Evolutionary conservation across 2,797 vertebrate species (phyloP), one percentile per base, ranked within the genome.

Genomic region (Cossypha caffra): DNA sequence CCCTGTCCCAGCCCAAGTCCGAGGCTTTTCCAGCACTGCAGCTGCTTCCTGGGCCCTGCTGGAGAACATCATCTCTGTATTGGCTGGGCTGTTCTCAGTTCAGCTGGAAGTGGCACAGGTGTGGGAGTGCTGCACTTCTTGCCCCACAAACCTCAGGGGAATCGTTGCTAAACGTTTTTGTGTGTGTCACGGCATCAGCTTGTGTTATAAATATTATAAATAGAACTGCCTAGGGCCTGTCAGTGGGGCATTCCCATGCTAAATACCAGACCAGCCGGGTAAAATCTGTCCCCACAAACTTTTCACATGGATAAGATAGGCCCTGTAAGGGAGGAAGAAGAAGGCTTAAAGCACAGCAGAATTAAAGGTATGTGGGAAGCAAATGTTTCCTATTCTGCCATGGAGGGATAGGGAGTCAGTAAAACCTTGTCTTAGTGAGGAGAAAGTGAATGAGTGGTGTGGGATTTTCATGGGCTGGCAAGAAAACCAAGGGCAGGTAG

Each of bases 361-460:
- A 8, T 7, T 58, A 52, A 55, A 48, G 48, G 17, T 58, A 13
- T 59, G 64, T 82, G 42, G 63, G 33, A 57, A 47, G 15, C 55
- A 61, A 29, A 45, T 25, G 3, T 0, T 68, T 50, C 17, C 6
- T 1, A 0, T 43, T 72, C 20, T 91, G 74, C 19, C 4, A 0
- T 4, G 20, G 33, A 58, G 51, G n/a, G n/a, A 28, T n/a, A 16
- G 25, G n/a, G n/a, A 66, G 7, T 45, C 21, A 1, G 21, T 71
- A 26, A 69, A 72, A 66, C 10, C 13, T 59, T 17, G 23, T 55
- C 25, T 48, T 3, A 1, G 58, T 38, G 71, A 66, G 89, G 74
- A 85, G 74, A 91, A 69, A 45, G 80, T 40, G 52, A 35, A 11
- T 11, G 55, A 48, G 37, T 11, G 13, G 7, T 55, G 59, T 73